phyloP scores from a whole-genome alignment of 2,797 vertebrate species.

The Hydrocynus forskahlii region DNA sequence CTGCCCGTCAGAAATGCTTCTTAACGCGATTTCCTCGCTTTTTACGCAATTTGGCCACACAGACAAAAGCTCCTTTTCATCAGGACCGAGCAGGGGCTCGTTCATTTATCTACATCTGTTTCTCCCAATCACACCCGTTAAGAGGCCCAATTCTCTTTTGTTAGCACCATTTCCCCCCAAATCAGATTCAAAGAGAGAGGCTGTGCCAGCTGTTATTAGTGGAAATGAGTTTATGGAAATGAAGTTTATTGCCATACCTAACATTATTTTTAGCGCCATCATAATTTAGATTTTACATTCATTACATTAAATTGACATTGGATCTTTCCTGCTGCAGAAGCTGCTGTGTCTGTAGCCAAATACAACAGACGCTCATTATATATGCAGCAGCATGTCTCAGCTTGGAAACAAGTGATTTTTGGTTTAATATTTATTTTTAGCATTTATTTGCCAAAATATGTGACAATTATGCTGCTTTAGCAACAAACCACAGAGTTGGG shows the following conservation, averaged over 20 bases:
- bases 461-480: too few relatives aligned
- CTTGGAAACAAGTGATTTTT: too few relatives aligned
- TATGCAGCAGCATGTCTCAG: too few relatives aligned
- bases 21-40: slow-evolving; percentile 66
- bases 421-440: too few relatives aligned
- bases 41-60: slow-evolving; percentile 70
- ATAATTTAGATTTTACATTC: slow-evolving; percentile 2
- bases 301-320: neutral
- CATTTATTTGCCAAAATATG: too few relatives aligned
- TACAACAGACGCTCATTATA: neutral
- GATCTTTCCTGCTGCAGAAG: neutral
- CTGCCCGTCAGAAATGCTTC: slow-evolving; percentile 57
- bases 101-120: slow-evolving; percentile 71
- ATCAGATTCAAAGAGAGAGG: slow-evolving; percentile 13
- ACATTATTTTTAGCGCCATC: slow-evolving; percentile 17
- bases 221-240: slow-evolving; percentile 13
- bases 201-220: slow-evolving; percentile 10
- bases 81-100: slow-evolving; percentile 59
- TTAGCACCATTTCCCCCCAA: slow-evolving; percentile 19
- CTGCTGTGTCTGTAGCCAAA: neutral
- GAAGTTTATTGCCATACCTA: slow-evolving; percentile 1
- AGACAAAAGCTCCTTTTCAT: slow-evolving; percentile 73
- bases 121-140: slow-evolving; percentile 69
- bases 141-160: slow-evolving; percentile 49
- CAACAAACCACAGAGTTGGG: too few relatives aligned